Base-by-base conservation (phyloP, 1,140 invertebrate species). In the Zaprionus nigranus region DNA sequence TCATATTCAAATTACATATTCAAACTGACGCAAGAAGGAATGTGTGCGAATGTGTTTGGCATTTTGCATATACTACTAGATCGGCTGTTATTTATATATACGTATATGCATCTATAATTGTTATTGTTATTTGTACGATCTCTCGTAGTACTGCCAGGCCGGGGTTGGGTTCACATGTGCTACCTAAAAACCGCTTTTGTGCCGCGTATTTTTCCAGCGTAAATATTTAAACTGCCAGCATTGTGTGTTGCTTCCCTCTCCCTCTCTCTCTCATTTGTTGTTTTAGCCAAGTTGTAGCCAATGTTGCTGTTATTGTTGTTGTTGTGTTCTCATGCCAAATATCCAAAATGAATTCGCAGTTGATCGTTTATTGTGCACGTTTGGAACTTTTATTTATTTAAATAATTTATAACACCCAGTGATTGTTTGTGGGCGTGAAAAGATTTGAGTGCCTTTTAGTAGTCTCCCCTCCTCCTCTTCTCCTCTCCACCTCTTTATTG, bases 151-250 rank as follows among this genome's bases (percentile, higher is more conserved):
- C 20, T 53, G 11, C 9, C 20, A 30, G 13, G n/a, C 38, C 13
- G 24, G n/a, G 12, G 4, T 9, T 17, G 49, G 6, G 30, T 73
- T 70, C 75, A 54, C 81, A 62, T 67, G 71, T 65, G 58, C 49
- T 79, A 34, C 15, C 54, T 75, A 46, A 69, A 46, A 71, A 71
- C 49, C 49, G 30, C 38, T 71, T 79, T 43, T 75, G 53, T 38
- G 59, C 34, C 13, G n/a, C 34, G 74, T 81, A 85, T 84, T 81
- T 78, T 79, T 67, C 40, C 67, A 79, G 79, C 73, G 77, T 83
- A 75, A 86, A 86, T 86, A 86, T 86, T 86, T 83, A 67, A 86
- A 51, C 46, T 71, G 87, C 70, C 74, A 65, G 36, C 68, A 75
- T 78, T 38, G 17, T 80, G 59, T 78, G 59, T 79, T 75, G 12